Base-by-base conservation (phyloP, 2,888 invertebrate genomes). In the Phymatocera aterrima region DNA sequence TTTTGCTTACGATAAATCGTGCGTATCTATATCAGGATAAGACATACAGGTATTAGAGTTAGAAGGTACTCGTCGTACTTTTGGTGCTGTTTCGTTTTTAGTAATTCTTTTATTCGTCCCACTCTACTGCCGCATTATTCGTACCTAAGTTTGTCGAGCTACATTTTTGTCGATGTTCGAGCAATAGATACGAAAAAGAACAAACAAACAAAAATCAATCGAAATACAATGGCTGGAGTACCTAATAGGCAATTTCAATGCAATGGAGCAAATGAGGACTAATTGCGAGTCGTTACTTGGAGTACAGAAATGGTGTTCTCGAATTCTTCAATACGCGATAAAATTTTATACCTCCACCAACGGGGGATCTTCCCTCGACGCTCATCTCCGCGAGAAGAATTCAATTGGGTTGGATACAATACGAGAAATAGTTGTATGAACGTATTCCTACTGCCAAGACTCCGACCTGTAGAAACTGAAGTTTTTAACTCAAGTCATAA, bases 231-330 rank as follows among this genome's bases (percentile, higher is more conserved):
- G 43, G n/a, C 24, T 10, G 40, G 51, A 24, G n/a, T 40, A 40
- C 57, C 6, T 75, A 75, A 75, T 75, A 40, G 57, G 40, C 60
- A 75, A 75, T 75, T 75, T 75, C 37, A 75, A 75, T 75, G 40
- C 75, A 75, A 28, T 57, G 75, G 57, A 75, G 75, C 75, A 57
- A 75, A 75, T 75, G 57, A 43, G 75, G 51, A 57, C 75, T 75
- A 75, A 75, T 75, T 75, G 75, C 75, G 15, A 75, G 75, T 60
- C 75, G 57, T 60, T 75, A 10, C 18, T 31, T 8, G 18, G n/a
- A 72, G 72, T 43, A 72, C 31, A 51, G 51, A 72, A 72, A 51
- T 48, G 72, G 31, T 72, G 10, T 72, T 48, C 72, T 48, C 18
- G 72, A 72, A 72, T 72, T 72, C 51, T 51, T 72, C 72, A 37